These are phyloP conservation scores for Adineta ricciae DNA, from an alignment of 2,888 invertebrate species.

Conservation along the genomic window DNA sequence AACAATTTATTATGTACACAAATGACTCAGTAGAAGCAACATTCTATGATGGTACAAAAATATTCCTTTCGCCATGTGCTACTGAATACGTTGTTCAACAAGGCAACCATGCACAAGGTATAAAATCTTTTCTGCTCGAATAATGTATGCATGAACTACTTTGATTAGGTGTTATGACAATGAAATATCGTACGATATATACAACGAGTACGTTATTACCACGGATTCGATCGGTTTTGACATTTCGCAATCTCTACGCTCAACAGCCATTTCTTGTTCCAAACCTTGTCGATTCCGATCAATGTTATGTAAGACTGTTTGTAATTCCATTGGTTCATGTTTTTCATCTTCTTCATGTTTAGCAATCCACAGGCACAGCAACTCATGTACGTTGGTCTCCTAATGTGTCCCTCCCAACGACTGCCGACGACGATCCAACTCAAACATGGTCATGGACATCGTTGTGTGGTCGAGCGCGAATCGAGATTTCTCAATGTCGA, in stretches of 20 bases:
- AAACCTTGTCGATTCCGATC: background rate
- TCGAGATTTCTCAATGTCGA: background rate
- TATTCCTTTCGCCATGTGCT: background rate
- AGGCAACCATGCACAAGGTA: background rate
- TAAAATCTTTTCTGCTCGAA: too few relatives aligned
- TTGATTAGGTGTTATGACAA: background rate
- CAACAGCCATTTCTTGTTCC: background rate
- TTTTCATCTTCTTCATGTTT: background rate
- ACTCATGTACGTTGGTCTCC: conserved; percentile 3
- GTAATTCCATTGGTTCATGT: background rate
- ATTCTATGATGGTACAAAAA: background rate
- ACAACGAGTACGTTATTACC: background rate
- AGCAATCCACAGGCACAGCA: background rate
- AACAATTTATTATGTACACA: background rate
- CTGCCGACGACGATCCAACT: background rate
- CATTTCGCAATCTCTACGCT: background rate
- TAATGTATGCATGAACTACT: background rate
- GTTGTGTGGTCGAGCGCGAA: background rate
- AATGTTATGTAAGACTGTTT: background rate
- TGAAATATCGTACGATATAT: conserved; percentile 1
- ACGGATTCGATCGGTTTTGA: background rate
- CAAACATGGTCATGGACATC: background rate
- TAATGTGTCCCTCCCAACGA: background rate
- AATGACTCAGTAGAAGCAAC: background rate
- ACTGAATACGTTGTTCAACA: background rate